Evolutionary conservation across 2,888 invertebrate genomes (phyloP), one percentile per base, ranked within the genome.

Genomic region (Zaprionus lineosus): DNA sequence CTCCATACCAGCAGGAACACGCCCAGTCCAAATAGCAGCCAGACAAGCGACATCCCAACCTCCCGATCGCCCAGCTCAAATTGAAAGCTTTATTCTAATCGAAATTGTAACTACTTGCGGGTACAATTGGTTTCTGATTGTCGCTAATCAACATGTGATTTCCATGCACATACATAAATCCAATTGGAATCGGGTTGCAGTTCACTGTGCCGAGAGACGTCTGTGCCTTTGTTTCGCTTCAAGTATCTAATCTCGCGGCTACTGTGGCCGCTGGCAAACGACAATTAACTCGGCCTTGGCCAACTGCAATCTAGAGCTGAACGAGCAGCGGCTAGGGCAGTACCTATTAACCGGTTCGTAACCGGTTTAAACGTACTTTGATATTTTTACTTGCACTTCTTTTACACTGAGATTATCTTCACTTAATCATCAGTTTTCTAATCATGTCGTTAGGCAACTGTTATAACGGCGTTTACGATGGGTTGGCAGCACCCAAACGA

Each of bases 1-100:
- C 41, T 53, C 51, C 63, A 72, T 16, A 79, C n/a, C 1, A 84
- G 47, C 1, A 67, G 28, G 12, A 55, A 19, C 8, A 53, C 3
- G 2, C 9, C 50, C 34, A 63, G 18, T 1, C 24, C 15, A 18
- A 69, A 6, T 12, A 68, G 19, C 5, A 47, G 14, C 46, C 56
- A 68, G 15, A 51, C 8, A 6, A 57, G 37, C 65, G 31, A 14
- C 68, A 67, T 67, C 16, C 12, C 12, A n/a, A 31, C 36, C 16
- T 8, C 4, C 7, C 44, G 29, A 40, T 4, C 2, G 31, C 15
- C n/a, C 9, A 39, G 14, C 8, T 2, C 16, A 3, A 11, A 36
- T 15, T 53, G 31, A 48, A 47, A 6, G 19, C 0, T 11, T 2
- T 7, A 11, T 16, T 26, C 15, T 16, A 43, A 44, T 51, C 24